Evolutionary conservation across 2,797 vertebrate species (phyloP).

Genomic region (Lagodon rhomboides): DNA sequence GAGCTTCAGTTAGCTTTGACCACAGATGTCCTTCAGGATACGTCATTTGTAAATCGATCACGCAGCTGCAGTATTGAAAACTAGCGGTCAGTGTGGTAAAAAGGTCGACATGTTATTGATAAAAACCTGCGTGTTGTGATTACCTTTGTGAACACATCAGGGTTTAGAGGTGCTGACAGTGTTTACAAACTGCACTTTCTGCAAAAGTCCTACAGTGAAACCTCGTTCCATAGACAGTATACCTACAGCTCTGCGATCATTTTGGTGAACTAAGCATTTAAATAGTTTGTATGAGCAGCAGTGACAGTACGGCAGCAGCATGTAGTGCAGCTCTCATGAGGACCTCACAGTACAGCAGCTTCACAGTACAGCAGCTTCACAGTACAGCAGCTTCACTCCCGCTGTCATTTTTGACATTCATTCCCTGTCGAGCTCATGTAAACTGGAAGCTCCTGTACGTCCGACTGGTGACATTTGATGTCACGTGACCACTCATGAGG

Average conservation of each 20-base stretch:
- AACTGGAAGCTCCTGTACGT: background rate
- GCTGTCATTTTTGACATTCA: slow-evolving; percentile 19
- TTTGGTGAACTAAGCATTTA: background rate
- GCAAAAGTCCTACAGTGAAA: background rate
- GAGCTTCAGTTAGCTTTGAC: too few relatives aligned
- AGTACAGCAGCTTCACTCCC: background rate
- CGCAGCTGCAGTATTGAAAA: background rate
- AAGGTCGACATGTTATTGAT: too few relatives aligned
- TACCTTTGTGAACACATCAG: too few relatives aligned
- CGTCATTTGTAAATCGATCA: too few relatives aligned
- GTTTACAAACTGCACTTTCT: background rate
- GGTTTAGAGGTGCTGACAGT: too few relatives aligned
- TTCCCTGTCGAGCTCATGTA: slow-evolving; percentile 10
- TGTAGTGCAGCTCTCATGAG: background rate
- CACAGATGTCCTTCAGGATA: too few relatives aligned
- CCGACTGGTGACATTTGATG: slow-evolving; percentile 7
- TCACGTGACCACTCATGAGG: slow-evolving; percentile 8
- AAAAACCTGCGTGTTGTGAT: too few relatives aligned
- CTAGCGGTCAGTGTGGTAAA: too few relatives aligned
- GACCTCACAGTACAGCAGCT: background rate
- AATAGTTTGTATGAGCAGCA: background rate
- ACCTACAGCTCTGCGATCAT: background rate
- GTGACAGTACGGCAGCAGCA: background rate
- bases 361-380: too few relatives aligned
- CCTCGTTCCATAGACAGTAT: background rate